phyloP scores from a whole-genome alignment of 2,797 vertebrate species.

The Mus caroli region DNA sequence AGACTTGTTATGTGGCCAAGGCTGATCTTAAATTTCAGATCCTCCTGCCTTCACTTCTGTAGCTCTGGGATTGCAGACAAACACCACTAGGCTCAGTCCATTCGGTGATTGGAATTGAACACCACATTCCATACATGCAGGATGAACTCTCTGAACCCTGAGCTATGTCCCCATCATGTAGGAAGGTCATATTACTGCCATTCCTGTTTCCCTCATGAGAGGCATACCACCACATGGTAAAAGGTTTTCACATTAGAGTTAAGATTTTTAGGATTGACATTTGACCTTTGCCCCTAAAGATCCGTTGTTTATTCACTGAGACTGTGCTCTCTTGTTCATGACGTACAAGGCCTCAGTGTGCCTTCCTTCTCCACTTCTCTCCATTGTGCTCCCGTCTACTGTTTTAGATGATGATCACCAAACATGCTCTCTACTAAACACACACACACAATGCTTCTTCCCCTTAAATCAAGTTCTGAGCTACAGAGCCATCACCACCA shows the following conservation, averaged over 20 bases:
- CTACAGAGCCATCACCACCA: background rate
- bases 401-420: background rate
- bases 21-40: background rate
- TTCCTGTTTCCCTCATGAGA: background rate
- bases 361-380: background rate
- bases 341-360: background rate
- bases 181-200: background rate
- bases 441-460: background rate
- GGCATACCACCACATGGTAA: background rate
- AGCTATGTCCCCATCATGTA: background rate
- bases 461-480: background rate
- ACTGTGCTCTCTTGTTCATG: background rate
- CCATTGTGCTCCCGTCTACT: background rate
- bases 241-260: constrained; percentile 15
- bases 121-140: background rate
- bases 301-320: background rate
- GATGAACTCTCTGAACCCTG: background rate
- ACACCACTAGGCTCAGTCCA: background rate
- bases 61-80: background rate
- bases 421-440: background rate
- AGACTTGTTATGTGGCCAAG: background rate
- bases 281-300: constrained; percentile 22
- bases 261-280: background rate
- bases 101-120: background rate
- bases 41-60: background rate